Evolutionary conservation across 2,888 invertebrate species (phyloP), one percentile per base, ranked within the genome.

Genomic region (Amblyteles armatorius): DNA sequence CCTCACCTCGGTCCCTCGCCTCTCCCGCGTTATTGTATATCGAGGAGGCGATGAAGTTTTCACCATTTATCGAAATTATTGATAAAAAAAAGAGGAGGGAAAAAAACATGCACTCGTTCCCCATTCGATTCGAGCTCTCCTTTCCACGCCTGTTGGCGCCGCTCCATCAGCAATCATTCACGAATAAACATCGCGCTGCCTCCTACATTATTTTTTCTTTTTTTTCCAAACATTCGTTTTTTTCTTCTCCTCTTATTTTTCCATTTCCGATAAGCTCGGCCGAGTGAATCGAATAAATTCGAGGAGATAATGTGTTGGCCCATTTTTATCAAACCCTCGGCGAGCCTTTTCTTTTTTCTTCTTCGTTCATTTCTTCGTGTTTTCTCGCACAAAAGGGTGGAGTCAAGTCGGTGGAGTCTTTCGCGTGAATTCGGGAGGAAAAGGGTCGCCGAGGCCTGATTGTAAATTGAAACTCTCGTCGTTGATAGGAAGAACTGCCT

Each of bases 71-170:
- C 60, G 71, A 79, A 71, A 72, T 73, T 78, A 79, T 78, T 74
- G 82, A 67, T 69, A 44, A 13, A 44, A 44, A 44, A 44, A 44
- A 44, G 26, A 44, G 13, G 13, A 3, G 13, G 13, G 0, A 44
- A 44, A 44, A 83, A 85, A 88, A 87, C 85, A 85, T 84, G 69
- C 55, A 77, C 73, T 77, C 85, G 82, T 77, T 83, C 76, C 57
- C 57, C 55, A 48, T 82, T 69, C 71, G 16, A 48, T 67, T 60
- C 67, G 33, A 60, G 60, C 29, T 16, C 60, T 60, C n/a, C 60
- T 60, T 60, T 60, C 33, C 60, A 60, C 60, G 60, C 16, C 13
- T 6, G 26, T 60, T 60, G 60, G 60, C 68, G 63, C 52, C 60
- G 68, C 48, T 71, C 60, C 11, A 65, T 76, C 72, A 52, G 68